phyloP scores from a whole-genome alignment of 1,140 invertebrate species.

The Drosophila quadrilineata region DNA sequence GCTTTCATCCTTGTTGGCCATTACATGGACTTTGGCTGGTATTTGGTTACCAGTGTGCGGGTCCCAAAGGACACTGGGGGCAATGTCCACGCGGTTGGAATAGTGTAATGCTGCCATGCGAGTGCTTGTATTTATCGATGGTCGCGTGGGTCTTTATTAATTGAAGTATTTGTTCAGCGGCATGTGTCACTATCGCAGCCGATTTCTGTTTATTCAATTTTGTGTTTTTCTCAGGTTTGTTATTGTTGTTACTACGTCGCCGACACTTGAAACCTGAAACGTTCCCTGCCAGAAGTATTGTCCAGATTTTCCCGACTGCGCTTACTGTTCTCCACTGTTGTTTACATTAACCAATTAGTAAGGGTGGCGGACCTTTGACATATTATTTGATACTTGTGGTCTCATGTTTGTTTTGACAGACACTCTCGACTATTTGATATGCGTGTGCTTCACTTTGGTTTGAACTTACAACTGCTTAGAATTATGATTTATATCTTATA shows the following conservation, averaged over 20 bases:
- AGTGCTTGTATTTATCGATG: conserved; percentile 76
- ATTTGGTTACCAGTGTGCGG: conserved; percentile 33
- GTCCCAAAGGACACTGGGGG: neutral
- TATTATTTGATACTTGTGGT: conserved; percentile 64
- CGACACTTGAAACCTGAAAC: conserved; percentile 78
- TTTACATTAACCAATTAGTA: conserved; percentile 79
- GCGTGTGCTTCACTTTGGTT: conserved; percentile 2
- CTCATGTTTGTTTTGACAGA: conserved; percentile 73
- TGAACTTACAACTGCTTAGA: conserved; percentile 36
- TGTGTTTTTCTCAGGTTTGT: conserved; percentile 31
- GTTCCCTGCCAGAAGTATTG: conserved; percentile 34
- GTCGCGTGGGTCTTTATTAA: conserved; percentile 78
- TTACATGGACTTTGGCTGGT: conserved; percentile 19
- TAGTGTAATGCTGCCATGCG: conserved; percentile 21
- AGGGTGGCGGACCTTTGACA: conserved; percentile 66
- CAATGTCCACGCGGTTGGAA: conserved; percentile 14
- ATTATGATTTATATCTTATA: too few relatives aligned
- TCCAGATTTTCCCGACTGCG: conserved; percentile 35
- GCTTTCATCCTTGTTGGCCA: neutral
- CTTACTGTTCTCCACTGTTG: conserved; percentile 45
- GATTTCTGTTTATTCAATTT: conserved; percentile 67
- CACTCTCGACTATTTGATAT: conserved; percentile 11
- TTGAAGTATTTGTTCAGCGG: conserved; percentile 71
- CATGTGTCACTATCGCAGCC: conserved; percentile 26
- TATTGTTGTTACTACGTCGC: conserved; percentile 45